These are phyloP conservation scores for Drosophila borealis DNA, from an alignment of 2,888 invertebrate species.

Conservation along the genomic window DNA sequence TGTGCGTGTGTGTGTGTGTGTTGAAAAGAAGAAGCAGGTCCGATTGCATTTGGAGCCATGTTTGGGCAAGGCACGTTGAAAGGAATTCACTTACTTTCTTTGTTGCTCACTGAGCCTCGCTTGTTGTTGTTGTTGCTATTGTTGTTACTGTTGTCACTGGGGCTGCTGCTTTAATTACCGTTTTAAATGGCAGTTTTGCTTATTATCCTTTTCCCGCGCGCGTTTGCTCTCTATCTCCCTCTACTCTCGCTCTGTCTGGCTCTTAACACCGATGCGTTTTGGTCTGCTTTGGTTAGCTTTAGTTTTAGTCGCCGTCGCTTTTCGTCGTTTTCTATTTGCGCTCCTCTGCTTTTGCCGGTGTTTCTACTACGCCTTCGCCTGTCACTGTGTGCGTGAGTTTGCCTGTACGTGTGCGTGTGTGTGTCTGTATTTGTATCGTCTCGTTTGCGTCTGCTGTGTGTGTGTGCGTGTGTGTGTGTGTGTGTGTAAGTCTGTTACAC, in stretches of 20 bases:
- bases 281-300: slow-evolving; percentile 25
- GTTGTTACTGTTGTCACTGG: slow-evolving; percentile 13
- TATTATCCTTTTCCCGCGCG: slow-evolving; percentile 50
- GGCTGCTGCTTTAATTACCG: slow-evolving; percentile 48
- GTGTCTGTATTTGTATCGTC: slow-evolving; percentile 9
- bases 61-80: slow-evolving; percentile 65
- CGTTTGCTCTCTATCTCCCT: slow-evolving; percentile 1
- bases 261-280: slow-evolving; percentile 4
- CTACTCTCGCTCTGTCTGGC: slow-evolving; percentile 10
- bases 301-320: slow-evolving; percentile 34
- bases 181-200: slow-evolving; percentile 49
- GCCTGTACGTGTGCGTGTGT: slow-evolving; percentile 11
- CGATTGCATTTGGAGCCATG: slow-evolving; percentile 54
- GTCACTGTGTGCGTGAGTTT: slow-evolving; percentile 19
- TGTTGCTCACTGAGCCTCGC: slow-evolving; percentile 47
- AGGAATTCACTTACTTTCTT: slow-evolving; percentile 78
- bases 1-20: slow-evolving; percentile 10
- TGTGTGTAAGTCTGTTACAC: slow-evolving; percentile 52
- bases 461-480: slow-evolving; percentile 12
- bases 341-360: slow-evolving; percentile 66
- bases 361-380: slow-evolving; percentile 55
- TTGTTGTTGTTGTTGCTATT: slow-evolving; percentile 23
- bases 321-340: slow-evolving; percentile 44
- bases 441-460: slow-evolving; percentile 7
- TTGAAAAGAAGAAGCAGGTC: slow-evolving; percentile 16